Evolutionary conservation across 2,888 invertebrate species (phyloP).

Genomic region (Drosophila niveifrons): DNA sequence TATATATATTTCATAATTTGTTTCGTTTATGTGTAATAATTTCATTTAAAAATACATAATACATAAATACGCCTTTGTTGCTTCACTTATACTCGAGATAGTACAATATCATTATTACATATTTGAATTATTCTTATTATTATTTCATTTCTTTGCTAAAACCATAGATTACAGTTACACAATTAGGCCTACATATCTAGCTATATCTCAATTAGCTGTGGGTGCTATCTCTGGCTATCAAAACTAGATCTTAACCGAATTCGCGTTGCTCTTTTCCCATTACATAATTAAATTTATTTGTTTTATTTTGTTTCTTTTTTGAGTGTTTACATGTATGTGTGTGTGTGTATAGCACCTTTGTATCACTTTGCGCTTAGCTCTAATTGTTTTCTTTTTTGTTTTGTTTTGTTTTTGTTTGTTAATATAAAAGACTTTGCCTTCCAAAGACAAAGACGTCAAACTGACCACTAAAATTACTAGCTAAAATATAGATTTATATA

Average conservation of each 20-base stretch:
- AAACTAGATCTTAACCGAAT: constrained; percentile 41
- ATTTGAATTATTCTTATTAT: constrained; percentile 31
- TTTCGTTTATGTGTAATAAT: constrained; percentile 59
- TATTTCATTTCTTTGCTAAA: constrained; percentile 48
- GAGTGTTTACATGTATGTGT: constrained; percentile 32
- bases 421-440: constrained; percentile 70
- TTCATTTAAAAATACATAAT: constrained; percentile 76
- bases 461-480: constrained; percentile 49
- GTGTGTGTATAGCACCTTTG: constrained; percentile 82
- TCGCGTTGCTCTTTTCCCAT: constrained; percentile 35
- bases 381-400: constrained; percentile 45
- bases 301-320: constrained; percentile 20
- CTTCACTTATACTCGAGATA: constrained; percentile 32
- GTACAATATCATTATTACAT: constrained; percentile 29
- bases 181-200: constrained; percentile 58
- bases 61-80: constrained; percentile 73
- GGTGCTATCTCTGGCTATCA: constrained; percentile 39
- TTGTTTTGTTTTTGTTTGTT: constrained; percentile 6
- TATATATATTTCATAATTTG: constrained; percentile 29
- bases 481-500: constrained; percentile 31
- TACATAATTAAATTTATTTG: constrained; percentile 18
- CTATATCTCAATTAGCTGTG: constrained; percentile 30
- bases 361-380: constrained; percentile 81
- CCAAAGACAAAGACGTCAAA: constrained; percentile 67
- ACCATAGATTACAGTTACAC: constrained; percentile 67